Evolutionary conservation across 2,888 invertebrate genomes (phyloP), one percentile per base, ranked within the genome.

Genomic region (Drosophila nigricruria): DNA sequence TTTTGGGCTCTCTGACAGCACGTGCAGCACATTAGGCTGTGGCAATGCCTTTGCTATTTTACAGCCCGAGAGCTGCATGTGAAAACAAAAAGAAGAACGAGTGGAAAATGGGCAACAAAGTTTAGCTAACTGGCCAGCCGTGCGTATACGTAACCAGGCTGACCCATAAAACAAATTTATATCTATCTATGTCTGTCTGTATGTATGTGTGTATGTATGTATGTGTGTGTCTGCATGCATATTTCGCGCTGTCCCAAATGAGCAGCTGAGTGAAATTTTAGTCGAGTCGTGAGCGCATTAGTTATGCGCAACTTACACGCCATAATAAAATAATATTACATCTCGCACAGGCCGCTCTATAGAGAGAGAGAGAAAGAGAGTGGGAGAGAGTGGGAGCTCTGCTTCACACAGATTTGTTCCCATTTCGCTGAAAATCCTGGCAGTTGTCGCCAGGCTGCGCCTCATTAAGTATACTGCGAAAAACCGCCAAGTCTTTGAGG

Each of bases 21-120:
- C 88, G 86, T 88, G 87, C 88, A 63, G 66, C 71, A 81, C 87
- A 86, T 86, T 88, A 86, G 72, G 77, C 66, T 65, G 54, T 57
- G 57, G 74, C 64, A 52, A 40, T 61, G 73, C 60, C 58, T 70
- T 53, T 60, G 30, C 60, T 73, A 70, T 64, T 87, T 81, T 73
- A 70, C 56, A 70, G 54, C 68, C 56, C 77, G 38, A 64, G 23
- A 57, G 62, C 50, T 77, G 76, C 77, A 77, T 60, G 52, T n/a
- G 57, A 49, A 68, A 45, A 45, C 23, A 45, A 18, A 36, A 10
- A 9, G 34, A 16, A 14, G 18, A 10, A 1, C 25, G 43, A 68
- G 53, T 53, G 43, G 49, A 30, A 27, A 20, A 72, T 53, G 20
- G 20, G 23, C 23, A 52, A 10, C 30, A 84, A 66, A 73, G 62